phyloP scores from a whole-genome alignment of 1,140 invertebrate genomes.

The Leptopilina clavipes region DNA sequence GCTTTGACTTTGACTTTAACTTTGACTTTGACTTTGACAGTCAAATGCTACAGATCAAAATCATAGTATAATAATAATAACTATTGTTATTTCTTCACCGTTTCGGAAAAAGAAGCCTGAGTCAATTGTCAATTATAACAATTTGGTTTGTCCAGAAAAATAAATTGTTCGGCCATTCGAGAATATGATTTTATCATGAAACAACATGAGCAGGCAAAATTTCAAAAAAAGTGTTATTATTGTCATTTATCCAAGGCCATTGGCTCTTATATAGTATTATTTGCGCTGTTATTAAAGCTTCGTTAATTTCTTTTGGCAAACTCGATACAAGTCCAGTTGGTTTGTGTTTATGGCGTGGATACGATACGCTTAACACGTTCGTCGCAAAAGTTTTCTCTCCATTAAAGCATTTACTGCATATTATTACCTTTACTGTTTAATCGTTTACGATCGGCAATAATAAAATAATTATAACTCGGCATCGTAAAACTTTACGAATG shows the following conservation, averaged over 20 bases:
- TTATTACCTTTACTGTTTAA: constrained; percentile 65
- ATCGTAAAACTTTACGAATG: constrained; percentile 66
- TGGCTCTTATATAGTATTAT: constrained; percentile 7
- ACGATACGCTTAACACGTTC: constrained; percentile 55
- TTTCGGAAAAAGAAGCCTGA: no score
- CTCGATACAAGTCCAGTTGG: constrained; percentile 46
- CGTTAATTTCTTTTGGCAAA: constrained; percentile 56
- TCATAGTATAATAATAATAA: no score
- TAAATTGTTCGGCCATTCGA: no score
- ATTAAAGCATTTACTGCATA: constrained; percentile 63
- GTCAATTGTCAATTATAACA: no score
- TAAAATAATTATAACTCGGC: constrained; percentile 72
- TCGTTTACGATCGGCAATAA: constrained; percentile 70
- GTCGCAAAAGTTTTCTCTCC: constrained; percentile 54
- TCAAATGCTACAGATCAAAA: no score
- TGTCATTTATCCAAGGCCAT: constrained; percentile 3
- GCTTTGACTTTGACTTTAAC: no score
- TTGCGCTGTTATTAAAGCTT: constrained; percentile 35
- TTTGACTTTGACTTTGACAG: no score
- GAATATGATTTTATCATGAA: no score
- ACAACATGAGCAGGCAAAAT: no score
- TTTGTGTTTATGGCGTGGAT: constrained; percentile 48
- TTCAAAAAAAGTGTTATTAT: no score
- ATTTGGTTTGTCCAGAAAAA: no score
- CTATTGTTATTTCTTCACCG: no score